phyloP scores from a whole-genome alignment of 2,888 invertebrate genomes.

The Drosophila helvetica region DNA sequence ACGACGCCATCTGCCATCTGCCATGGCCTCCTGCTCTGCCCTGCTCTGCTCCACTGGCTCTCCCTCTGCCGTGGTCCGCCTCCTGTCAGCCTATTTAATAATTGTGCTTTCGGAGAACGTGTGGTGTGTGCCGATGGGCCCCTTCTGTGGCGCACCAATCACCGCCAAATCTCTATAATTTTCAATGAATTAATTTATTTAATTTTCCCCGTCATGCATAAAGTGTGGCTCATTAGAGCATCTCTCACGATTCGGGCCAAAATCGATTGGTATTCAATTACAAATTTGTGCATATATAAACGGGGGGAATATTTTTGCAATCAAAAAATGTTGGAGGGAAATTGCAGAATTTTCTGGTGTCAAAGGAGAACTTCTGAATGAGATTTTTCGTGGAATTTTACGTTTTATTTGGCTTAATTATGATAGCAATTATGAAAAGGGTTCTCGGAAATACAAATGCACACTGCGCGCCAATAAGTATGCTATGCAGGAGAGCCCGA shows the following conservation, averaged over 20 bases:
- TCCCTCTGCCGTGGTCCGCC: constrained; percentile 20
- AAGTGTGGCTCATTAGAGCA: constrained; percentile 48
- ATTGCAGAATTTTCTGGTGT: neutral
- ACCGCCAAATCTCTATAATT: constrained; percentile 66
- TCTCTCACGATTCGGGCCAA: neutral
- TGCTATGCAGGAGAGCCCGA: neutral
- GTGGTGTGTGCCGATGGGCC: constrained; percentile 31
- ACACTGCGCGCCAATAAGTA: neutral
- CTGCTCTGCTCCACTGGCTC: neutral
- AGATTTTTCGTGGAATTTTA: neutral
- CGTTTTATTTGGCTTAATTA: too few relatives aligned
- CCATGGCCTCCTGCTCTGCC: constrained; percentile 6
- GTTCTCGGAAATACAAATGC: neutral
- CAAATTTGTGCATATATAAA: neutral
- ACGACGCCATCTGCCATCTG: constrained; percentile 55
- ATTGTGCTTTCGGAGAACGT: constrained; percentile 76
- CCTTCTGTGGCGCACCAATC: constrained; percentile 53
- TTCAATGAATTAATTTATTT: constrained; percentile 69
- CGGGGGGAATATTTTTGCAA: neutral
- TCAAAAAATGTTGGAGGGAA: neutral
- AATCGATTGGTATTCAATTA: constrained; percentile 18
- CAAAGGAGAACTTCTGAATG: neutral
- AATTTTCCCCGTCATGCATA: constrained; percentile 59
- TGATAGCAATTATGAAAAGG: too few relatives aligned
- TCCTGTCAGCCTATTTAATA: constrained; percentile 71